Conservation (phyloP, 1,140 invertebrate genomes). For the Bactericera cockerelli region DNA sequence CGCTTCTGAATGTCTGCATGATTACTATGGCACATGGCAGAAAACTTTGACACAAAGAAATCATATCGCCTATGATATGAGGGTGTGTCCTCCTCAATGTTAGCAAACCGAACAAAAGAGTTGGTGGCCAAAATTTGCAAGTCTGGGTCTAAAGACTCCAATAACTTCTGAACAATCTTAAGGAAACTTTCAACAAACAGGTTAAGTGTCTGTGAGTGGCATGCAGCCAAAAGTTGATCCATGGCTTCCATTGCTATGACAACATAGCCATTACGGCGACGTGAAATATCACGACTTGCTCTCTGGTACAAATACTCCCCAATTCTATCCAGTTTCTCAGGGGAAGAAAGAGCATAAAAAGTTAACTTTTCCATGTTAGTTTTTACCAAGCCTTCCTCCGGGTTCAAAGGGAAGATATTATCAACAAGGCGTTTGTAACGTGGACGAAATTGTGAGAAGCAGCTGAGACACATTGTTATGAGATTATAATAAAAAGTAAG, state of each 20-base stretch:
- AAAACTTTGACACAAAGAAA: slow-evolving; percentile 98
- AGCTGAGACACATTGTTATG: slow-evolving; percentile 27
- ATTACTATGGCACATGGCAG: slow-evolving; percentile 87
- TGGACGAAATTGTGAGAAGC: slow-evolving; percentile 75
- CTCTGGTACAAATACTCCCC: slow-evolving; percentile 92
- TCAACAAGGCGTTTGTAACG: slow-evolving; percentile 95
- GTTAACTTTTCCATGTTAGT: slow-evolving; percentile 97
- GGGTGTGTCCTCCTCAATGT: slow-evolving; percentile 97
- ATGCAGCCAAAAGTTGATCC: slow-evolving; percentile 85
- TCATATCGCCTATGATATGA: slow-evolving; percentile 97
- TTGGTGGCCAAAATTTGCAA: slow-evolving; percentile 87
- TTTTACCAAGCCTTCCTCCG: slow-evolving; percentile 89
- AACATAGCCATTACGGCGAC: slow-evolving; percentile 47
- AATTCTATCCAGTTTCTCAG: slow-evolving; percentile 94
- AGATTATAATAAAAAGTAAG: too few relatives aligned
- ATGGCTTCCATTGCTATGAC: slow-evolving; percentile 93
- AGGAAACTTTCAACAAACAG: slow-evolving; percentile 97
- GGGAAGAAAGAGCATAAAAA: slow-evolving; percentile 91
- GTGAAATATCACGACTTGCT: slow-evolving; percentile 78
- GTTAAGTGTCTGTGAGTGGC: slow-evolving; percentile 91
- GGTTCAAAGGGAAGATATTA: slow-evolving; percentile 89
- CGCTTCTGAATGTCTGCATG: slow-evolving; percentile 45
- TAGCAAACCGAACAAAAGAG: slow-evolving; percentile 96
- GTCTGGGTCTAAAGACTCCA: slow-evolving; percentile 87
- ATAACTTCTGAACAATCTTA: slow-evolving; percentile 92